Base-by-base conservation (phyloP, 2,888 invertebrate species). In the Syrista parreyssii region DNA sequence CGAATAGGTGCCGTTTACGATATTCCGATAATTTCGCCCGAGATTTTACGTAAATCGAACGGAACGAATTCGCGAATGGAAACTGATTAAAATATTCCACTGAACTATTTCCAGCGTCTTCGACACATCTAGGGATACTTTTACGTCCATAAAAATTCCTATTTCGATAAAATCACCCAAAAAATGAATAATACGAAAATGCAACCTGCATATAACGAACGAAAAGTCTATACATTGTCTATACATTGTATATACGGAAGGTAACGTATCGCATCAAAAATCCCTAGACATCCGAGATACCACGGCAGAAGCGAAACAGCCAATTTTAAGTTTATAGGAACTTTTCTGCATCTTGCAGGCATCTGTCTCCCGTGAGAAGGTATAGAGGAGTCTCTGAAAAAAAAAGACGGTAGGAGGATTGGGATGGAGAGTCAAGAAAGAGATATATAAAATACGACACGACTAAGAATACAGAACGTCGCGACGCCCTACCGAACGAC, bases 241-340 rank as follows among this genome's bases (percentile, higher is more conserved):
- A 6, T 55, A 9, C 55, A 2, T 55, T 23, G 9, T 6, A 23
- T 23, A 55, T 23, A 9, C 23, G 23, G 40, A 55, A 23, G 15
- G 55, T 55, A 55, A 55, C 23, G 55, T 55, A 55, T 23, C 81
- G 69, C 83, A 86, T 85, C 81, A 82, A 80, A 80, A 85, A 82
- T 86, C 82, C 82, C 82, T 79, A 80, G 81, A 79, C 79, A 72
- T 75, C 76, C 55, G 9, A 23, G 55, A 77, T 78, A 78, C 78
- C 79, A 77, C 78, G 78, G 81, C 82, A 83, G 55, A 80, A 80
- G 79, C 33, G 69, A 78, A 82, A 81, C 83, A 86, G 82, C 83
- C 85, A 87, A 87, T 87, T 86, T 85, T 81, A 87, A 87, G 86
- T 87, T 87, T 87, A 83, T 82, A 78, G 82, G 80, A 83, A 83